Conservation (phyloP, 2,888 invertebrate species). For the Sycophila texana region DNA sequence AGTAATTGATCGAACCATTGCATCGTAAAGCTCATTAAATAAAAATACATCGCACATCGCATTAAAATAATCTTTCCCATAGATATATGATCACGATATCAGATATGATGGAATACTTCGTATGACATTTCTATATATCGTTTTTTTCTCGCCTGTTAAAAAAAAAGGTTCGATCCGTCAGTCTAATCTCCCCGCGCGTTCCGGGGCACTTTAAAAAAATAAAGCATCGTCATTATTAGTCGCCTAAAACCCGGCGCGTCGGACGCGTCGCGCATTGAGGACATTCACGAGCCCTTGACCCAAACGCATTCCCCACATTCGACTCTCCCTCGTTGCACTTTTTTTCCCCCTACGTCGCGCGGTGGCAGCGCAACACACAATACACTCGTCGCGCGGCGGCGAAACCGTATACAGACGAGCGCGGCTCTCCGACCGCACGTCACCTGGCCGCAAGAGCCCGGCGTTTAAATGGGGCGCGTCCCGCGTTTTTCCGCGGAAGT, state of each 20-base stretch:
- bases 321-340: not conserved
- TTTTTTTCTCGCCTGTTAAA: not conserved
- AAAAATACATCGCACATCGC: too few relatives aligned
- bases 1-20: too few relatives aligned
- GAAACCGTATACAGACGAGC: not conserved
- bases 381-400: not conserved
- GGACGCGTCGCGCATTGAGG: slow-evolving; percentile 16
- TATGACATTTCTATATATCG: too few relatives aligned
- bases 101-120: too few relatives aligned
- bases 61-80: too few relatives aligned
- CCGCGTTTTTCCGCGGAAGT: slow-evolving; percentile 5
- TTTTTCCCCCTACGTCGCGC: not conserved
- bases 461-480: not conserved
- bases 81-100: too few relatives aligned
- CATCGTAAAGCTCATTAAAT: too few relatives aligned
- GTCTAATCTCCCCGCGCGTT: not conserved
- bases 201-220: slow-evolving; percentile 8
- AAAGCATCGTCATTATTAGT: not conserved
- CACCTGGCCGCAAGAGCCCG: not conserved
- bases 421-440: slow-evolving; percentile 11
- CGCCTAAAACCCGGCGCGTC: not conserved
- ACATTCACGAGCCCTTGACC: slow-evolving; percentile 37
- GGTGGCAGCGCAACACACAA: not conserved
- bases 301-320: slow-evolving; percentile 9
- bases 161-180: not conserved